phyloP scores from a whole-genome alignment of 2,888 invertebrate species.

The Sminthurides aquaticus region DNA sequence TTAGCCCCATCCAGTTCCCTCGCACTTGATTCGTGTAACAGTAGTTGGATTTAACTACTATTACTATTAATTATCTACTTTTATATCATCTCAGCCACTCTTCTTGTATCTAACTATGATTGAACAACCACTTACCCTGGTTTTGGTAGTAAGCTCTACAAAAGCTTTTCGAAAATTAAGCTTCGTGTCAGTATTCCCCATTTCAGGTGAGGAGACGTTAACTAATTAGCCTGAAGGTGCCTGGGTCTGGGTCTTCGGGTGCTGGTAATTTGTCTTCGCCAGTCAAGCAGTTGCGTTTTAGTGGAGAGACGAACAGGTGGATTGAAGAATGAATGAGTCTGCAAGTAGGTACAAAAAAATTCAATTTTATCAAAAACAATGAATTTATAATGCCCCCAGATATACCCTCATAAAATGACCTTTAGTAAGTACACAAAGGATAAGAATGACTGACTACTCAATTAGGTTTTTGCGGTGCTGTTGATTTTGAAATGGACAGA shows the following conservation, averaged over 20 bases:
- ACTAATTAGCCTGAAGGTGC: too few species aligned
- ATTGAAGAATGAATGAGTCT: not conserved
- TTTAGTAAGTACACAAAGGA: not conserved
- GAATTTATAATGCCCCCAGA: not conserved
- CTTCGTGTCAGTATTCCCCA: constrained; percentile 99
- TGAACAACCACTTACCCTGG: constrained; percentile 70
- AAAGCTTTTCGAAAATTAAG: constrained; percentile 96
- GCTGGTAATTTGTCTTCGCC: not conserved
- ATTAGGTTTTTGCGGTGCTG: not conserved
- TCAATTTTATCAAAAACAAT: not conserved
- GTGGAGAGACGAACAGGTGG: too few species aligned
- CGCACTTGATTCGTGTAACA: too few species aligned
- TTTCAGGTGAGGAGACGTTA: too few species aligned
- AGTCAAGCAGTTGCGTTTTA: too few species aligned
- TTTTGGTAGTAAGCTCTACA: constrained; percentile 91
- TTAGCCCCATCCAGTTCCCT: too few species aligned
- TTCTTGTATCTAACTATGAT: too few species aligned
- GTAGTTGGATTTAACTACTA: too few species aligned
- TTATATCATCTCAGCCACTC: too few species aligned
- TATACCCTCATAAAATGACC: not conserved
- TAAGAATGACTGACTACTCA: not conserved
- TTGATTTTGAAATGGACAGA: not conserved
- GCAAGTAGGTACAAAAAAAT: not conserved
- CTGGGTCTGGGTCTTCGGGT: too few species aligned
- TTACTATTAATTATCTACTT: too few species aligned